phyloP scores from a whole-genome alignment of 2,888 invertebrate species.

The Idaea aversata region DNA sequence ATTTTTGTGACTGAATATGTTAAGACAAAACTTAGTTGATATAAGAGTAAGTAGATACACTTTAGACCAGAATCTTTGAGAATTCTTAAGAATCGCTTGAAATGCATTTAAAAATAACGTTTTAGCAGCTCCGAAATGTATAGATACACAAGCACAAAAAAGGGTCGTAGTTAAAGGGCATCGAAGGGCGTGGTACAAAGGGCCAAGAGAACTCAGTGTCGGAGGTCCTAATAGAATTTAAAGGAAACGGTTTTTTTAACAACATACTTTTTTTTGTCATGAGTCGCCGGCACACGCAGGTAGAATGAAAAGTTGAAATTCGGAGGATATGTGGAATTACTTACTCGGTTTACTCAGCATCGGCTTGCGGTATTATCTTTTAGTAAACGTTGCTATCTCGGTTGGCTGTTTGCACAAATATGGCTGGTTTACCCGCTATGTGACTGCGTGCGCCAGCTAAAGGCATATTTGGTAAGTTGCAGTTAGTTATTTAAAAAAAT shows the following conservation, averaged over 20 bases:
- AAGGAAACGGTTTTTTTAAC: constrained; percentile 70
- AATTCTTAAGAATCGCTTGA: not conserved
- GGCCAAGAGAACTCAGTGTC: constrained; percentile 69
- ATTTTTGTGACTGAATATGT: not conserved
- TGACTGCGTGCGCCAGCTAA: constrained; percentile 39
- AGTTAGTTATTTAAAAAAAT: not conserved
- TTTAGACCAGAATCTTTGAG: not conserved
- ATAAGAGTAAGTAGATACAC: not conserved
- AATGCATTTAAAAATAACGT: constrained; percentile 5
- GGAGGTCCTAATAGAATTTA: constrained; percentile 75
- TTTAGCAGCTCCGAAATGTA: constrained; percentile 18
- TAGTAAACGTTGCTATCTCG: constrained; percentile 69
- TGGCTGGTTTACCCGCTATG: constrained; percentile 58
- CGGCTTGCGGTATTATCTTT: constrained; percentile 52
- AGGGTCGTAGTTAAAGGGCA: constrained; percentile 54
- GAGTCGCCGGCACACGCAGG: constrained; percentile 50
- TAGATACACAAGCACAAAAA: constrained; percentile 62
- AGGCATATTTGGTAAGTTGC: not conserved
- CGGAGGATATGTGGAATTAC: not conserved
- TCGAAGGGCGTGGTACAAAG: constrained; percentile 52
- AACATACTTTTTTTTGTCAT: constrained; percentile 19
- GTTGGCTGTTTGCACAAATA: constrained; percentile 70
- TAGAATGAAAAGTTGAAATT: constrained; percentile 38
- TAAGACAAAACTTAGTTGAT: not conserved
- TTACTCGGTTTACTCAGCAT: constrained; percentile 42